Evolutionary conservation across 2,888 invertebrate genomes (phyloP).

Genomic region (Trissolcus brochymenae): DNA sequence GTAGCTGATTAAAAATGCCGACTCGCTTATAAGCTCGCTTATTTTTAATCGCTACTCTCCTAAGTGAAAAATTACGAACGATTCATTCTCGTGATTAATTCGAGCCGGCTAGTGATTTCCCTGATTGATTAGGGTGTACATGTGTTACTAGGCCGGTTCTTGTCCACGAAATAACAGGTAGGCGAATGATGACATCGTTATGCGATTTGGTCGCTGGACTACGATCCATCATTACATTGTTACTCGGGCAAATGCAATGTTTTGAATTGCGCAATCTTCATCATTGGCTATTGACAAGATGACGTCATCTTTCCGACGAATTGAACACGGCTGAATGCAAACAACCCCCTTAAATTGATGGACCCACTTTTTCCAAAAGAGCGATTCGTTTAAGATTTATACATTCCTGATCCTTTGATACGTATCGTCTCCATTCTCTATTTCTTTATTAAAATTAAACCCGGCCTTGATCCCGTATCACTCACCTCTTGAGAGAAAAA

Average conservation of each 20-base stretch:
- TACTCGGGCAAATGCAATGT: constrained; percentile 30
- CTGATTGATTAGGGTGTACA: constrained; percentile 50
- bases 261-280: constrained; percentile 35
- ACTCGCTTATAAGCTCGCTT: constrained; percentile 3
- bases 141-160: constrained; percentile 32
- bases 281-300: constrained; percentile 17
- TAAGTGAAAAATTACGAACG: constrained; percentile 49
- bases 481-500: constrained; percentile 26
- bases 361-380: constrained; percentile 13
- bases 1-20: constrained; percentile 33
- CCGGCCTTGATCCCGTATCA: constrained; percentile 44
- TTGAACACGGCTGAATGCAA: constrained; percentile 28
- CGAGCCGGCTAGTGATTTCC: constrained; percentile 37
- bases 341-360: constrained; percentile 25
- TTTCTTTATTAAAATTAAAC: constrained; percentile 50
- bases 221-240: constrained; percentile 47
- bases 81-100: constrained; percentile 49
- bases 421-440: constrained; percentile 18
- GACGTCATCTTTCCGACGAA: constrained; percentile 37
- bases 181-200: constrained; percentile 51
- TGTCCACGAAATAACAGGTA: constrained; percentile 43
- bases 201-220: constrained; percentile 35
- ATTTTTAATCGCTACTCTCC: constrained; percentile 23
- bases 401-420: constrained; percentile 27
- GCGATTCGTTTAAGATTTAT: constrained; percentile 26